Evolutionary conservation across 2,113 vertebrate genomes (phyloP).

Genomic region (Lates calcarifer): DNA sequence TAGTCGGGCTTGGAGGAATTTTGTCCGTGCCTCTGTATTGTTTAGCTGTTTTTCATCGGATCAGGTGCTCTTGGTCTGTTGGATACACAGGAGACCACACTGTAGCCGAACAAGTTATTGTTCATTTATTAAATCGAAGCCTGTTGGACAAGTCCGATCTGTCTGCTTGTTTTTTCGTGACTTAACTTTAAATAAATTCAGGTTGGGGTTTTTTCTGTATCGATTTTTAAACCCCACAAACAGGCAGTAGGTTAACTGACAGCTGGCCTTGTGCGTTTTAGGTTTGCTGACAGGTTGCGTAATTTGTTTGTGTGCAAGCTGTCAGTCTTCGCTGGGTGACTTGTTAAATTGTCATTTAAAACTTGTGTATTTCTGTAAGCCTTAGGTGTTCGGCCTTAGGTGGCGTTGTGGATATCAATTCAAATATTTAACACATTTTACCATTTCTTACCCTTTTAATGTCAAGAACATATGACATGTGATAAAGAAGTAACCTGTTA

Average conservation of each 20-base stretch:
- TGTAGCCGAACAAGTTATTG: neutral
- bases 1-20: neutral
- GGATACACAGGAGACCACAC: neutral
- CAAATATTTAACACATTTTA: neutral
- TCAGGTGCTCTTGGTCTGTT: neutral
- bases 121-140: neutral
- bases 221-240: constrained; percentile 41
- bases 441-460: constrained; percentile 9
- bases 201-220: constrained; percentile 1
- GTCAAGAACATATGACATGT: constrained; percentile 32
- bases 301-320: constrained; percentile 54
- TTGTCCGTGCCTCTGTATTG: constrained; percentile 21
- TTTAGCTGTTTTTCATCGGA: constrained; percentile 2
- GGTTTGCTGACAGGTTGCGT: constrained; percentile 59
- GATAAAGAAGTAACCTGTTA: constrained; percentile 17
- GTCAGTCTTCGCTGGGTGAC: constrained; percentile 2
- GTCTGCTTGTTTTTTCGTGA: neutral
- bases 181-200: neutral
- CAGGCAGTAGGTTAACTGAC: constrained; percentile 14
- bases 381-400: neutral
- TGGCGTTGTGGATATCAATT: constrained; percentile 9
- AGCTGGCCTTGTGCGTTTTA: constrained; percentile 47
- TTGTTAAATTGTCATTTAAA: constrained; percentile 17
- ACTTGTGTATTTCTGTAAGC: neutral
- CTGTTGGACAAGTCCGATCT: neutral